These are phyloP conservation scores for Chelmon rostratus DNA, from an alignment of 2,797 vertebrate species.

Conservation along the genomic window DNA sequence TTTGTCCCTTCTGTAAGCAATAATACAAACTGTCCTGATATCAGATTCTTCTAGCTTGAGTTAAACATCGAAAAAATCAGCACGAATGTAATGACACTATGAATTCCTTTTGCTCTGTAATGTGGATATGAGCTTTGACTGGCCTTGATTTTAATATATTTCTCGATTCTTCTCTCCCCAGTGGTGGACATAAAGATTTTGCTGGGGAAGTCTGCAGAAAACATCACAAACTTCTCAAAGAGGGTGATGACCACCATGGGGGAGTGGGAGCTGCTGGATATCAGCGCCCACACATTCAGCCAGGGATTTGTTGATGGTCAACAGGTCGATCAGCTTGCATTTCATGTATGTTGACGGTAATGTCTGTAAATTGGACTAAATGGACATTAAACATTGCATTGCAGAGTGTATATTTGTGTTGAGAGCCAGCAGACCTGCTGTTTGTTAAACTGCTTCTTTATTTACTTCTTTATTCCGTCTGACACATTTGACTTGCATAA, in stretches of 20 bases:
- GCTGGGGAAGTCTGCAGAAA: slow-evolving; percentile 26
- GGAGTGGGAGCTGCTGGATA: slow-evolving; percentile 85
- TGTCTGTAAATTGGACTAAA: background rate
- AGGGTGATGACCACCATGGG: slow-evolving; percentile 77
- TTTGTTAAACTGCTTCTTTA: background rate
- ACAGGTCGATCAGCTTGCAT: slow-evolving; percentile 53
- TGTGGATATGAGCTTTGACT: background rate
- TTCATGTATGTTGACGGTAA: slow-evolving; percentile 62
- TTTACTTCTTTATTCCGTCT: background rate
- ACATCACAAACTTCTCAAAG: slow-evolving; percentile 64
- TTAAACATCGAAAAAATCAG: too few relatives aligned
- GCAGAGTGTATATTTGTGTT: background rate
- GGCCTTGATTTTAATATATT: background rate
- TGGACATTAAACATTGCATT: background rate
- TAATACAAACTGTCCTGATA: background rate
- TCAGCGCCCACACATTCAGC: slow-evolving; percentile 32
- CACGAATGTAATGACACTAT: background rate
- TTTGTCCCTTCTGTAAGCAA: background rate
- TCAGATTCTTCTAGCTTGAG: too few relatives aligned
- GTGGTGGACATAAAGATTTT: slow-evolving; percentile 71
- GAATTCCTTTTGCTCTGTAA: background rate
- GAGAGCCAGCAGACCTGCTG: background rate
- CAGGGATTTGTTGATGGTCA: rapidly evolving
- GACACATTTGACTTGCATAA: background rate
- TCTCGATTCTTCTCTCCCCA: slow-evolving; percentile 43